Evolutionary conservation across 2,113 vertebrate species (phyloP).

Genomic region (Serinus canaria): DNA sequence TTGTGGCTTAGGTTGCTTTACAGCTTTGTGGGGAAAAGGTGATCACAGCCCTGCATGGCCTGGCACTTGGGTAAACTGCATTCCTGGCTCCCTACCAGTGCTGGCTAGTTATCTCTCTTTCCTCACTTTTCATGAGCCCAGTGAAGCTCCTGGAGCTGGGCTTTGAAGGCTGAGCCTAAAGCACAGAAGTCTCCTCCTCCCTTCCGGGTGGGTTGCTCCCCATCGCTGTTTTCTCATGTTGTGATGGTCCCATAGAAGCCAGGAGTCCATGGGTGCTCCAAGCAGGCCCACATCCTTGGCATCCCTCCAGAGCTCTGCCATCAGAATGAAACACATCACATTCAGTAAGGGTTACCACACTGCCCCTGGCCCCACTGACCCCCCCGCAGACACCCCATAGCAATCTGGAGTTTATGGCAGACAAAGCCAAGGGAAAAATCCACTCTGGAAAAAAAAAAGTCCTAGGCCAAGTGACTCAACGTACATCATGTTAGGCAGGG

Average conservation of each 20-base stretch:
- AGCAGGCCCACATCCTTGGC: not conserved
- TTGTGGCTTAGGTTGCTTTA: not conserved
- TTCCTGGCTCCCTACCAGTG: not conserved
- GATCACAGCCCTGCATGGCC: not conserved
- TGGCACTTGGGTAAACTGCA: not conserved
- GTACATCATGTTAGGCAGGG: fast-evolving
- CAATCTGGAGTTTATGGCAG: not conserved
- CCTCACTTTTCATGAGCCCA: not conserved
- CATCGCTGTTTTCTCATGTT: not conserved
- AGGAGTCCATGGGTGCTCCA: not conserved
- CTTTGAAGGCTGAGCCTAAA: not conserved
- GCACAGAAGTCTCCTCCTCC: not conserved
- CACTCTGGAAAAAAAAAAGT: not conserved
- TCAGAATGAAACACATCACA: fast-evolving
- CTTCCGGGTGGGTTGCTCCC: not conserved
- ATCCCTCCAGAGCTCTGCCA: not conserved
- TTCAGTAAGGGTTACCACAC: fast-evolving
- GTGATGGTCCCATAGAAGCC: not conserved
- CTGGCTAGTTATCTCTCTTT: not conserved
- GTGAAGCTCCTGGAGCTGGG: not conserved
- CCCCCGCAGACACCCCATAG: fast-evolving
- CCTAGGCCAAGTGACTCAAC: not conserved
- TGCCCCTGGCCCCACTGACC: not conserved
- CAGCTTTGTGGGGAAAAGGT: not conserved
- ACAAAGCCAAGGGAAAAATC: not conserved